phyloP scores from a whole-genome alignment of 2,888 invertebrate genomes.

The Lampropteryx suffumata region DNA sequence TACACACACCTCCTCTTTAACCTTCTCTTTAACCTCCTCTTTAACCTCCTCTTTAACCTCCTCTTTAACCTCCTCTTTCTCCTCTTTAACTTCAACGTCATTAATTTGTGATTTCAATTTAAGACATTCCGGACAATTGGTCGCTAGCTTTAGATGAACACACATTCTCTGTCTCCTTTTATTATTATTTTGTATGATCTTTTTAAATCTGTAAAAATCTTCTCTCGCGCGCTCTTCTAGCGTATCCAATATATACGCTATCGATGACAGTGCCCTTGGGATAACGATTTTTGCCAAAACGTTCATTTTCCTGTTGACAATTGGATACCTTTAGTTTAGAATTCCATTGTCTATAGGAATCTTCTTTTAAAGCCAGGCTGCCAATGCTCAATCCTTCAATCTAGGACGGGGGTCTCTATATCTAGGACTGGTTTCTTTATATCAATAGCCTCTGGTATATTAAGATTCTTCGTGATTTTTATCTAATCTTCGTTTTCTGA shows the following conservation, averaged over 20 bases:
- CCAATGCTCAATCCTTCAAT: conserved; percentile 38
- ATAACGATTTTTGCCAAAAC: conserved; percentile 48
- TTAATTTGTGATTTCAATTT: not conserved
- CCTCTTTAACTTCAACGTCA: too few species aligned
- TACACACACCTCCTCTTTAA: conserved; percentile 23
- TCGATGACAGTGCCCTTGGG: conserved; percentile 42
- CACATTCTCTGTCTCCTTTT: conserved; percentile 16
- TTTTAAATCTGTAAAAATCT: conserved; percentile 48
- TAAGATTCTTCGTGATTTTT: not conserved
- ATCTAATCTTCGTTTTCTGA: conserved; percentile 7
- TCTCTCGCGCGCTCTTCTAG: conserved; percentile 49
- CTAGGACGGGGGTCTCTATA: conserved; percentile 44
- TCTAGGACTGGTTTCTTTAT: too few species aligned
- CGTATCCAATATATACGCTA: conserved; percentile 42
- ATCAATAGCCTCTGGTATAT: too few species aligned
- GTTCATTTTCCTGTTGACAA: conserved; percentile 33
- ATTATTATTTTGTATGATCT: conserved; percentile 40
- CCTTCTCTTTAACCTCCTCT: too few species aligned
- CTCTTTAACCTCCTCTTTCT: conserved; percentile 6
- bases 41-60: too few species aligned
- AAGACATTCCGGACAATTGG: conserved; percentile 13
- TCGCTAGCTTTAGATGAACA: not conserved
- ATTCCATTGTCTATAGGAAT: not conserved
- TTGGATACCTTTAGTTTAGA: not conserved
- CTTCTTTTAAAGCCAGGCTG: conserved; percentile 24